These are phyloP conservation scores for Lacerta bilineata DNA, from an alignment of 2,797 vertebrate species.

Conservation along the genomic window DNA sequence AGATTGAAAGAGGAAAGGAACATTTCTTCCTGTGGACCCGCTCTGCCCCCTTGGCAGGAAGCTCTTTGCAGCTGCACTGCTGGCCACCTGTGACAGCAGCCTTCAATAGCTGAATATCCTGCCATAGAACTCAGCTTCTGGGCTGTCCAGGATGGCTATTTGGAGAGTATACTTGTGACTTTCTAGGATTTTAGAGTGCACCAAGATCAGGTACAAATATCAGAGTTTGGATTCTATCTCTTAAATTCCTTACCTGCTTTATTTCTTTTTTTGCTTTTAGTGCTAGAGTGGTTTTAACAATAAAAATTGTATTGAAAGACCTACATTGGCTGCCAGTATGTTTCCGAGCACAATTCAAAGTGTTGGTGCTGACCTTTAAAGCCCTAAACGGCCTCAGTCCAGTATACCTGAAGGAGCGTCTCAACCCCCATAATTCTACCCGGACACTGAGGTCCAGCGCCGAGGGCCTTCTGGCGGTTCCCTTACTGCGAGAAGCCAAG, in stretches of 20 bases:
- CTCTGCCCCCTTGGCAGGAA: slow-evolving; percentile 83
- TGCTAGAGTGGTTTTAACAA: neutral
- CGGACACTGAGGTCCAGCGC: no score
- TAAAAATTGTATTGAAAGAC: neutral
- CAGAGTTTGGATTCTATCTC: slow-evolving; percentile 47
- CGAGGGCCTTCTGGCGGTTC: no score
- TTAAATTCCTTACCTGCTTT: slow-evolving; percentile 41
- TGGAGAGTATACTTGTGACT: slow-evolving; percentile 75
- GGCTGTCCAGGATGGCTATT: slow-evolving; percentile 71
- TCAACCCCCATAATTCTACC: no score
- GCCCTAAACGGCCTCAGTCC: no score
- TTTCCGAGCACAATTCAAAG: no score
- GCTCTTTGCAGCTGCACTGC: slow-evolving; percentile 84
- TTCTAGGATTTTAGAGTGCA: slow-evolving; percentile 81
- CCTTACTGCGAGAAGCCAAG: no score
- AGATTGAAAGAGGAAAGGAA: slow-evolving; percentile 81
- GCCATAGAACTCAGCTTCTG: slow-evolving; percentile 77
- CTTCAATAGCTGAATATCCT: slow-evolving; percentile 94
- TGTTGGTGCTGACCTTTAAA: no score
- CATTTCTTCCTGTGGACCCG: slow-evolving; percentile 84
- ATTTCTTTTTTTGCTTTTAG: neutral
- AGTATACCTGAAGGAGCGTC: no score
- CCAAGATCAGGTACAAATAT: slow-evolving; percentile 69
- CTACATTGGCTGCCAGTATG: no score
- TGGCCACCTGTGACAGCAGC: slow-evolving; percentile 85